Percentiles rank a stretch among this genome's conserved stretches.
phyloP scores from a whole-genome alignment of 2,797 vertebrate genomes.

The Uromys caudimaculatus region DNA sequence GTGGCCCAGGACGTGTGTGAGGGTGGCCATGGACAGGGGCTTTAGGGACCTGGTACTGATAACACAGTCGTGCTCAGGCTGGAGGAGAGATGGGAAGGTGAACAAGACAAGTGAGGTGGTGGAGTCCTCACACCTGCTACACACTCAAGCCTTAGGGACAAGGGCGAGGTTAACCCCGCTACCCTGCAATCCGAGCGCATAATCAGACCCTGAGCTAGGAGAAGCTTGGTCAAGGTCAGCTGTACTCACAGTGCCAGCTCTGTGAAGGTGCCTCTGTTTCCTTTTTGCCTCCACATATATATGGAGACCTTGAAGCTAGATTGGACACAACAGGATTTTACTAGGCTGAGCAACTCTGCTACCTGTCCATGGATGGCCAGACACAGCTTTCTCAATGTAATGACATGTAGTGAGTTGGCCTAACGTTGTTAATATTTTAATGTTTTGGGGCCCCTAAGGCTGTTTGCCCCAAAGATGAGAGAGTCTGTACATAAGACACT shows the following conservation, averaged over 20 bases:
- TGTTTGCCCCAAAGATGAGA: neutral
- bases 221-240: no score
- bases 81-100: neutral
- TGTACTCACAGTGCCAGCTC: neutral
- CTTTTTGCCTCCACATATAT: no score
- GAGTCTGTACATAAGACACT: neutral
- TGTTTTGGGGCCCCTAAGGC: neutral
- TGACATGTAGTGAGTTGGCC: neutral
- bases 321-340: neutral
- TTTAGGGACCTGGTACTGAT: neutral
- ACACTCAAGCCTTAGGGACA: neutral
- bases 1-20: neutral
- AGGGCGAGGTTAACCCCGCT: neutral
- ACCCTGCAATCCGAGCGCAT: neutral
- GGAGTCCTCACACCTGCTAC: neutral
- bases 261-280: neutral
- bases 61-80: neutral
- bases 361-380: neutral
- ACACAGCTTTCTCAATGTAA: neutral
- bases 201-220: neutral
- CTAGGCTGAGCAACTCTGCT: neutral
- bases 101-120: neutral
- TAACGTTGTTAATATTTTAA: neutral
- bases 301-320: neutral
- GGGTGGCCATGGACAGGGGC: neutral